A percentile compares a stretch with the other conserved stretches of the same genome.
phyloP scores from a whole-genome alignment of 2,888 invertebrate genomes.

The Drosophila cognata region DNA sequence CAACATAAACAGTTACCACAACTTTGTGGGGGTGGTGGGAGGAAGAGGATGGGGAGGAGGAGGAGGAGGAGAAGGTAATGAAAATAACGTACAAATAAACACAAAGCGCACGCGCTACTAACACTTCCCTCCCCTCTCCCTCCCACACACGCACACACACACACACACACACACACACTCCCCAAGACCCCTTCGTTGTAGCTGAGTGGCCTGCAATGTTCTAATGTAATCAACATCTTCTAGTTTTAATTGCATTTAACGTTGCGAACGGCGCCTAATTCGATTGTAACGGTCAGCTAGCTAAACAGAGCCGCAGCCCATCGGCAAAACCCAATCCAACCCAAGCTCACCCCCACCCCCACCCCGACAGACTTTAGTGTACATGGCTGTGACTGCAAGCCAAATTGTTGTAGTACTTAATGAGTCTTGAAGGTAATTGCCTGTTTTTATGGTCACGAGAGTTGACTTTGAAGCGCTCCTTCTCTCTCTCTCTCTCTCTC shows the following conservation, averaged over 20 bases:
- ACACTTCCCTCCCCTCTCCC: not conserved
- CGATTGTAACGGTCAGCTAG: constrained; percentile 76
- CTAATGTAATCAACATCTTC: constrained; percentile 77
- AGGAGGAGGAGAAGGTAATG: constrained; percentile 8
- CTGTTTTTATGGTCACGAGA: constrained; percentile 70
- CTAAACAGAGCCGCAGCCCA: constrained; percentile 47
- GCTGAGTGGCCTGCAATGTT: constrained; percentile 60
- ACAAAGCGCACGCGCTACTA: constrained; percentile 25
- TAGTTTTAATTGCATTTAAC: constrained; percentile 81
- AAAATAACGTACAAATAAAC: constrained; percentile 17
- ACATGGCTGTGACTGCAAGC: constrained; percentile 18
- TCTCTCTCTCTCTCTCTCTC: constrained; percentile 37
- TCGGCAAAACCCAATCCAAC: constrained; percentile 20
- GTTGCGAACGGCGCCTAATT: constrained; percentile 68
- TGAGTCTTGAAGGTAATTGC: constrained; percentile 78
- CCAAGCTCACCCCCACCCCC: not conserved
- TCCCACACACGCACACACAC: not conserved
- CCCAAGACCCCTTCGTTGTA: constrained; percentile 17
- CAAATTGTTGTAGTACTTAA: constrained; percentile 66
- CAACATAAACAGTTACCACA: constrained; percentile 20
- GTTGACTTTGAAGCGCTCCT: constrained; percentile 63
- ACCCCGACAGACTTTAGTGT: not conserved
- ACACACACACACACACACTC: too few relatives aligned
- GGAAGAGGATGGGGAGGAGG: not conserved
- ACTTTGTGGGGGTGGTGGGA: constrained; percentile 18